phyloP scores from a whole-genome alignment of 1,140 invertebrate genomes.

The Palaemon carinicauda region DNA sequence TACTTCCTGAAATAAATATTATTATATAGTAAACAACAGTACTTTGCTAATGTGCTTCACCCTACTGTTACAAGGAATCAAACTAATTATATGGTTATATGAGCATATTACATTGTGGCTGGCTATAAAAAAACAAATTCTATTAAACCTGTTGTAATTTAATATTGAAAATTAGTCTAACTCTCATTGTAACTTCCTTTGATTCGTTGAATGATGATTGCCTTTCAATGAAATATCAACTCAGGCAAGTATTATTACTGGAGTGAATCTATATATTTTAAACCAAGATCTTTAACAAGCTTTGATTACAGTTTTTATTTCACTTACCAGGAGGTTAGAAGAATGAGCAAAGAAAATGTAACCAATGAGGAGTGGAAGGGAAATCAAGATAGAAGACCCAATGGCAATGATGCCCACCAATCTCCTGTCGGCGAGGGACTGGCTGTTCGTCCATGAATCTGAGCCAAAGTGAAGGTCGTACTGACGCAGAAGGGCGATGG shows the following conservation, averaged over 20 bases:
- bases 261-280: not conserved
- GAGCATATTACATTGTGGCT: too few relatives aligned
- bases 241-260: too few relatives aligned
- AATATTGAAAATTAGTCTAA: too few relatives aligned
- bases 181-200: too few relatives aligned
- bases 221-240: too few relatives aligned
- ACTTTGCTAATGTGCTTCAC: too few relatives aligned
- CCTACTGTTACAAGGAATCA: too few relatives aligned
- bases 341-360: slow-evolving; percentile 53
- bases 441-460: not conserved
- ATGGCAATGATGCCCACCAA: slow-evolving; percentile 50
- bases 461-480: slow-evolving; percentile 42
- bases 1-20: slow-evolving; percentile 51
- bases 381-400: slow-evolving; percentile 49
- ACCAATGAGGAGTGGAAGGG: slow-evolving; percentile 47
- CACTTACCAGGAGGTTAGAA: slow-evolving; percentile 48
- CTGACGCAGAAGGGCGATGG: slow-evolving; percentile 43
- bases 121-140: too few relatives aligned
- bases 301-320: not conserved
- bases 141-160: too few relatives aligned
- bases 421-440: slow-evolving; percentile 12
- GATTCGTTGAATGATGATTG: too few relatives aligned
- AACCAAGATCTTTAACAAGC: not conserved
- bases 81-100: too few relatives aligned
- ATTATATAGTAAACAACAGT: too few relatives aligned